Evolutionary conservation across 2,888 invertebrate species (phyloP).

Genomic region (Hemithea aestivaria): DNA sequence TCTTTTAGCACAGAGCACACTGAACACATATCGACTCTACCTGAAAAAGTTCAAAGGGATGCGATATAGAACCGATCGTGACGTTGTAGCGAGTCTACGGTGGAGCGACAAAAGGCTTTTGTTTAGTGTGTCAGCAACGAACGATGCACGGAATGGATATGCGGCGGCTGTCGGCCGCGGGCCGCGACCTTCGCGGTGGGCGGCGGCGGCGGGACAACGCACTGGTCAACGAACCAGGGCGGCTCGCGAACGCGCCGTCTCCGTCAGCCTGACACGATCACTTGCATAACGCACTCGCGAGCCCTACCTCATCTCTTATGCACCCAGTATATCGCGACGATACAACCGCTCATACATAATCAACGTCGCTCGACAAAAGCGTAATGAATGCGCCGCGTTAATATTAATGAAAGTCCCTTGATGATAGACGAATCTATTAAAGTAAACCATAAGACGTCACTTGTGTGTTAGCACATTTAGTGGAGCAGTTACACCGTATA

Average conservation of each 20-base stretch:
- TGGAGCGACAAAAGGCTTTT: constrained; percentile 15
- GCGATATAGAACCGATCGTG: constrained; percentile 47
- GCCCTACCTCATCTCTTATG: constrained; percentile 53
- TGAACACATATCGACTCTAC: constrained; percentile 76
- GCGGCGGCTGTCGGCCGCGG: constrained; percentile 43
- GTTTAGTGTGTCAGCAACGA: constrained; percentile 21
- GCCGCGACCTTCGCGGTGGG: constrained; percentile 75
- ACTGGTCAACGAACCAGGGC: constrained; percentile 77
- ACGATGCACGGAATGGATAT: constrained; percentile 41
- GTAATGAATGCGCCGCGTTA: constrained; percentile 17
- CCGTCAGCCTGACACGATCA: constrained; percentile 42
- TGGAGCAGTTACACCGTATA: constrained; percentile 75
- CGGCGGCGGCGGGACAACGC: constrained; percentile 70
- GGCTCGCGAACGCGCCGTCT: constrained; percentile 41
- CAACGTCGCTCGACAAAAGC: constrained; percentile 26
- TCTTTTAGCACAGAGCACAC: constrained; percentile 66
- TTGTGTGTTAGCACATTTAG: constrained; percentile 51
- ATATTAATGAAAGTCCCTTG: constrained; percentile 36
- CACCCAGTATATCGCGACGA: constrained; percentile 34
- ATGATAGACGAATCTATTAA: constrained; percentile 32
- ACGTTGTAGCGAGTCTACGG: constrained; percentile 10
- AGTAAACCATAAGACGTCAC: constrained; percentile 50
- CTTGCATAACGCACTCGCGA: constrained; percentile 67
- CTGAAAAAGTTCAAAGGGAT: constrained; percentile 39
- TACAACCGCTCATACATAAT: constrained; percentile 33